Conservation (phyloP, 2,113 vertebrate species). For the Catagonus wagneri region DNA sequence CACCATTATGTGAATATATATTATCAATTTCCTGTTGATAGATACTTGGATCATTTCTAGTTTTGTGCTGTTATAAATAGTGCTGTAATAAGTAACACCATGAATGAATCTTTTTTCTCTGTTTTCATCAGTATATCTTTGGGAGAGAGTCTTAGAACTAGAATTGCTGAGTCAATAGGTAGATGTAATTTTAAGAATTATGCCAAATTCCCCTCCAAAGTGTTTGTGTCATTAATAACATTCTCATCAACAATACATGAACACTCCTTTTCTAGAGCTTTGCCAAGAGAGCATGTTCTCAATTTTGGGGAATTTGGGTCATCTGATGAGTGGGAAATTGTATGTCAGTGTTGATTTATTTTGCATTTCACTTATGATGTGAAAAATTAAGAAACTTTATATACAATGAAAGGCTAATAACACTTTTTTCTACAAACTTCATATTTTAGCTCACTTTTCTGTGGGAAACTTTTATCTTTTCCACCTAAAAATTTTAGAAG, state of each 20-base stretch:
- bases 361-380: background rate
- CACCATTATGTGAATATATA: background rate
- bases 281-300: background rate
- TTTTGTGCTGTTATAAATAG: background rate
- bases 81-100: background rate
- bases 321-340: background rate
- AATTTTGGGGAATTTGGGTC: background rate
- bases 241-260: background rate
- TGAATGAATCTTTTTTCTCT: background rate
- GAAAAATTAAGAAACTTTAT: background rate
- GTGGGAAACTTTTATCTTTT: background rate
- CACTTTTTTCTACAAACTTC: constrained; percentile 4
- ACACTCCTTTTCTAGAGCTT: background rate
- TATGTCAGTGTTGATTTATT: background rate
- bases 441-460: background rate
- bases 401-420: background rate
- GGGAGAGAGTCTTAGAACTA: background rate
- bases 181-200: constrained; percentile 15
- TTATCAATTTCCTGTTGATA: background rate
- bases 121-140: constrained; percentile 8
- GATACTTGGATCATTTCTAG: background rate
- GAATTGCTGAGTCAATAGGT: background rate
- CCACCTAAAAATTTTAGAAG: background rate
- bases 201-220: background rate
- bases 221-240: background rate